Evolutionary conservation across 2,888 invertebrate genomes (phyloP).

Genomic region (Lasius fuliginosus): DNA sequence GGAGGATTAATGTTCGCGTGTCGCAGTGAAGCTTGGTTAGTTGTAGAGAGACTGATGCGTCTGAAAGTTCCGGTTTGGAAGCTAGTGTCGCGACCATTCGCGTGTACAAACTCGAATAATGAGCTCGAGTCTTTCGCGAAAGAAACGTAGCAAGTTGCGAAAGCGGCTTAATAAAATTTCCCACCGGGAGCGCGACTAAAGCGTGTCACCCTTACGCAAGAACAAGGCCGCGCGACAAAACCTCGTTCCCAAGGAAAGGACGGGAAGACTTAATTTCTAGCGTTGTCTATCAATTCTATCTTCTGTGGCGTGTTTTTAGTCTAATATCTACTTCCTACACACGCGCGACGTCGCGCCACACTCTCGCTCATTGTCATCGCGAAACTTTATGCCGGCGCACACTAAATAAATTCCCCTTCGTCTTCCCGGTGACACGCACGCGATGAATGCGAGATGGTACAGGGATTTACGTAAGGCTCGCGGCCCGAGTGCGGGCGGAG

Average conservation of each 20-base stretch:
- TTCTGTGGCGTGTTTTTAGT: conserved; percentile 38
- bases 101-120: conserved; percentile 19
- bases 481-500: conserved; percentile 47
- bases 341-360: not conserved
- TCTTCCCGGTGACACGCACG: conserved; percentile 62
- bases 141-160: conserved; percentile 11
- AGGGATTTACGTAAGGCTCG: conserved; percentile 77
- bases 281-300: conserved; percentile 37
- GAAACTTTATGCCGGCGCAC: conserved; percentile 39
- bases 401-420: conserved; percentile 64
- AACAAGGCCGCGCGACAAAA: conserved; percentile 2
- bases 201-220: conserved; percentile 33
- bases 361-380: conserved; percentile 43
- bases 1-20: conserved; percentile 46
- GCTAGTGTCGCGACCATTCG: conserved; percentile 1
- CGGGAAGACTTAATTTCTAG: conserved; percentile 25
- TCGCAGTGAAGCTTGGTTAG: conserved; percentile 16
- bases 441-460: conserved; percentile 66
- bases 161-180: conserved; percentile 38
- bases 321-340: conserved; percentile 3
- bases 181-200: conserved; percentile 1
- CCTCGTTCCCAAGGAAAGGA: not conserved
- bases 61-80: conserved; percentile 40
- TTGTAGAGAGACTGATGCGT: not conserved
- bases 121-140: not conserved